Evolutionary conservation across 2,888 invertebrate genomes (phyloP).

Genomic region (Latrodectus hesperus): DNA sequence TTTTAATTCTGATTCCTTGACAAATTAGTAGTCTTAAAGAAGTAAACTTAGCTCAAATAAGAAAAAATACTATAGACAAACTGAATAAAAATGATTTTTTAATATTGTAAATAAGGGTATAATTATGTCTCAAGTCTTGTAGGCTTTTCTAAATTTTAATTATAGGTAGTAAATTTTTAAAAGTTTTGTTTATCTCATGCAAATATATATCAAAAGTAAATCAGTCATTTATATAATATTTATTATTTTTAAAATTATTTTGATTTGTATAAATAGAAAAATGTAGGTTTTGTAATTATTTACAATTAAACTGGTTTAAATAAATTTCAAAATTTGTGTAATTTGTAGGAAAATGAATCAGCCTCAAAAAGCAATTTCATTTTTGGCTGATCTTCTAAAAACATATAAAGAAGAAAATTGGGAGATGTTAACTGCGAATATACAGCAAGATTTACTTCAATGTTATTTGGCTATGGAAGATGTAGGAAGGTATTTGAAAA

Average conservation of each 20-base stretch:
- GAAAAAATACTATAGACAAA: too few species aligned
- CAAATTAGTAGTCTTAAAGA: too few species aligned
- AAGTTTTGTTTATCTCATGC: background rate
- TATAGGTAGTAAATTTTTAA: background rate
- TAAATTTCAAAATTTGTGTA: background rate
- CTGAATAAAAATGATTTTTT: too few species aligned
- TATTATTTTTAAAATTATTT: background rate
- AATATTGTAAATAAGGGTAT: too few species aligned
- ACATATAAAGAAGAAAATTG: slow-evolving; percentile 92
- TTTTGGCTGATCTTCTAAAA: slow-evolving; percentile 88
- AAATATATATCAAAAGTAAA: background rate
- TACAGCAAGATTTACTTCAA: slow-evolving; percentile 86
- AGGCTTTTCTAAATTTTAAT: too few species aligned
- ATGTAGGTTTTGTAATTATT: background rate
- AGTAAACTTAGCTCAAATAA: too few species aligned
- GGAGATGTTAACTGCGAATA: slow-evolving; percentile 83
- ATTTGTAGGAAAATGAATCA: slow-evolving; percentile 74
- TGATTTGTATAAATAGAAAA: background rate
- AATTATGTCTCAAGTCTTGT: too few species aligned
- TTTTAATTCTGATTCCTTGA: too few species aligned
- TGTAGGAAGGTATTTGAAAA: slow-evolving; percentile 84
- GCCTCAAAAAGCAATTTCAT: slow-evolving; percentile 91
- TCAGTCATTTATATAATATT: background rate
- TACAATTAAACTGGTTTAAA: background rate
- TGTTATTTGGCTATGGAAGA: slow-evolving; percentile 89